These are phyloP conservation scores for Peromyscus aztecus DNA, from an alignment of 2,797 vertebrate species.

Conservation along the genomic window DNA sequence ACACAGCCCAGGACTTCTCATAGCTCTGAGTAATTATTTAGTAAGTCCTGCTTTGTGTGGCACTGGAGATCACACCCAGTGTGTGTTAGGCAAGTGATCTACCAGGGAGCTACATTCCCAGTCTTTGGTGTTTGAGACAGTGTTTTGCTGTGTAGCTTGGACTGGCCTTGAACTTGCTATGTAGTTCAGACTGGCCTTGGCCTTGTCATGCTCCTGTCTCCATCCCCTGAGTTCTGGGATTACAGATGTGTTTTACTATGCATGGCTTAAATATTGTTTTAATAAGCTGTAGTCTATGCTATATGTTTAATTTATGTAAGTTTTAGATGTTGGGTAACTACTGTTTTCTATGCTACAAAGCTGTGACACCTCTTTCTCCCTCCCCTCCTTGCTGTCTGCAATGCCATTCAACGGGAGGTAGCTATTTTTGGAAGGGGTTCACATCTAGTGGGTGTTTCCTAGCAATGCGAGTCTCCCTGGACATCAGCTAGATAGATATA, in stretches of 20 bases:
- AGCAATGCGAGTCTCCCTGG: slow-evolving; percentile 41
- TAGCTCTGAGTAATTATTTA: not conserved
- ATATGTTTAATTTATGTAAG: not conserved
- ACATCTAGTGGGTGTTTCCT: slow-evolving; percentile 20
- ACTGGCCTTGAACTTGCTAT: not conserved
- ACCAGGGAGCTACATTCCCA: not conserved
- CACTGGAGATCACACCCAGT: not conserved
- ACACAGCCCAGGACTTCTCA: not conserved
- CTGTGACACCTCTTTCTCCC: not conserved
- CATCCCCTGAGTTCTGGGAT: not conserved
- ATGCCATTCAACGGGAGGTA: not conserved
- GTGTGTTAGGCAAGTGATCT: not conserved
- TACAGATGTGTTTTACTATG: not conserved
- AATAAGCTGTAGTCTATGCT: not conserved
- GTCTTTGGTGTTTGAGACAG: not conserved
- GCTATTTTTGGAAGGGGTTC: slow-evolving; percentile 16
- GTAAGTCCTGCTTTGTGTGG: not conserved
- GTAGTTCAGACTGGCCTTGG: not conserved
- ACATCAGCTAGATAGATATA: not conserved
- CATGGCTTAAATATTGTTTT: not conserved
- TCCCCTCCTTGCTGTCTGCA: not conserved
- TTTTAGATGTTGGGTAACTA: not conserved
- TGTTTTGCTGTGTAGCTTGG: not conserved
- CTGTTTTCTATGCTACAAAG: not conserved
- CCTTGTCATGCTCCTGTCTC: not conserved